Base-by-base conservation (phyloP, 2,888 invertebrate species). In the Spisula solida region DNA sequence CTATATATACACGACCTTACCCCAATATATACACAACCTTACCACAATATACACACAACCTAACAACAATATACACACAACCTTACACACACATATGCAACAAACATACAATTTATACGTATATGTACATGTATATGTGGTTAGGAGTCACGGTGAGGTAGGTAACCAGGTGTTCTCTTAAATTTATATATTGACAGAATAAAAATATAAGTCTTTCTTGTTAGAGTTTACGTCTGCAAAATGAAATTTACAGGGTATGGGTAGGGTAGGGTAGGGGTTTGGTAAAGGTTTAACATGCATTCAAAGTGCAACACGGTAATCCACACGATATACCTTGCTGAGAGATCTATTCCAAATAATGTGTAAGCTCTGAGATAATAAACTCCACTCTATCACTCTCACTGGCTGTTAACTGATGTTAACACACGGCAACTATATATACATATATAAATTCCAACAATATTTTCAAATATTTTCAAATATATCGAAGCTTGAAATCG, bases 361-460 rank as follows among this genome's bases (percentile, higher is more conserved):
- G 34, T 75, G 5, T 75, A 31, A 75, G 75, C 5, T 34, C 31
- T 16, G 29, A 75, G 14, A 60, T 31, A 31, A 16, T 34, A 5
- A 75, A 75, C 31, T 75, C 75, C 75, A 75, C 75, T n/a, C 5
- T 34, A 16, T 31, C 75, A 75, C 31, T 31, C 75, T 31, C 75
- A 75, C 75, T 75, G 34, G 25, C 6, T 4, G 70, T 25, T 70
- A 41, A 41, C 41, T 41, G 41, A 41, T 2, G 8, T 70, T n/a
- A 75, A 75, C 75, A 75, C 75, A 6, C 18, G 34, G 29, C 29
- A 34, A 20, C n/a, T n/a, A 75, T 18, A 34, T 34, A 31, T 75
- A 31, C 31, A 75, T 34, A 25, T 75, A 31, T 75, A 75, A 75
- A 75, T 75, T 31, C 75, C 75, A 75, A 18, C 16, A 66, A 66